Base-by-base conservation (phyloP, 2,797 vertebrate genomes). In the Loriculus beryllinus region DNA sequence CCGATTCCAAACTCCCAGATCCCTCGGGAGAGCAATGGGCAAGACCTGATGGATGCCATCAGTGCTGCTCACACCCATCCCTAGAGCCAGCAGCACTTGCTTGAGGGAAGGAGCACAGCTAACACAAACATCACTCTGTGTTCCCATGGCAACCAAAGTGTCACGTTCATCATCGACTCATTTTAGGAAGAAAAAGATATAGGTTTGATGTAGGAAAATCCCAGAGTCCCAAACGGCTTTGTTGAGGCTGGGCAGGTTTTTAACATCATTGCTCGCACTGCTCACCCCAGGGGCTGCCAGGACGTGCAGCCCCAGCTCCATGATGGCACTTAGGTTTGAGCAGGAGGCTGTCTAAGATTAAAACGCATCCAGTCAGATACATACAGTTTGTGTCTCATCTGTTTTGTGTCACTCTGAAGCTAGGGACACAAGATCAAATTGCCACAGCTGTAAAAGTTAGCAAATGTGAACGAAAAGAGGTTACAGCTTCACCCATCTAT, bases 71-170 rank as follows among this genome's bases (percentile, higher is more conserved):
- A 88, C 42, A 62, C 54, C 33, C 74, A 37, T 71, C 82, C 26
- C 80, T 7, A 1, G 20, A 71, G 83, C 82, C 68, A 62, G 64
- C 2, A 40, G 82, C 3, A 2, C 47, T 81, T 12, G 28, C 70
- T 49, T 57, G 83, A 67, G 52, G 60, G 57, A 75, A 52, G 78
- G 49, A 89, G 71, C 4, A 3, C 2, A 3, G 60, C 70, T 82
- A 85, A 84, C 76, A 64, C 40, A 45, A 95, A 70, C 75, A 88
- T 88, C 85, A 74, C 1, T 54, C 85, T 92, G 88, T 92, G 95
- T 94, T 96, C 90, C 95, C 83, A 78, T 85, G 88, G 86, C 71
- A 95, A 97, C 95, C 26, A 6, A 74, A 82, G 92, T 79, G 86
- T 91, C 95, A 93, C 26, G n/a, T 93, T 92, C 88, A 80, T 92